Base-by-base conservation (phyloP, 2,113 vertebrate species). In the Podocnemis expansa region DNA sequence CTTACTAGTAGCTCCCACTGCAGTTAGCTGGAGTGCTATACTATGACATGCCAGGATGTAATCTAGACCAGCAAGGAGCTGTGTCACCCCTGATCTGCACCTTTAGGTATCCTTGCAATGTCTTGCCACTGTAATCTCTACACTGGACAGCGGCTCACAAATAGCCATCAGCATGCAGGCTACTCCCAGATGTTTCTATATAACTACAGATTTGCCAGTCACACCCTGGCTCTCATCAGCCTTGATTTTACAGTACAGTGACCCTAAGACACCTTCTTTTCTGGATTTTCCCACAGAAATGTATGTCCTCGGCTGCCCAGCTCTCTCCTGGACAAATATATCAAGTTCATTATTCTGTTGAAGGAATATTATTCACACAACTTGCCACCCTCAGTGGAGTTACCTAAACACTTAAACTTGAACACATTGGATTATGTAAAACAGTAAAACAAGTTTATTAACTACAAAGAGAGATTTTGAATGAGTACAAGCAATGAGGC, bases 1-100 rank as follows among this genome's bases (percentile, higher is more conserved):
- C 22, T 7, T 2, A 6, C 52, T 86, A 0, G 0, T 9, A 6
- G n/a, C 63, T 31, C 38, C 41, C 38, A 13, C 22, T 43, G 5
- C 43, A 43, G 41, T 54, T 38, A 22, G 47, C 2, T 0, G 63
- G n/a, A 86, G 3, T 6, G 4, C 31, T 16, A 63, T 63, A 8
- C 60, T 63, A 29, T 63, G 60, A 63, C 16, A 63, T 34, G 31
- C 31, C 60, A 63, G 14, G 3, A 31, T 63, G 31, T 6, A 63
- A n/a, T 31, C 31, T 7, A 34, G 31, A 63, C 31, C 31, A 63
- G 60, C 14, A 63, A 13, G 31, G 13, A 31, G 60, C 31, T 17
- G 14, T 63, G 13, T 34, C 58, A 63, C 13, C 14, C 31, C 60
- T 63, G 60, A 7, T 34, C 31, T n/a, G 60, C 31, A 63, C 34